Evolutionary conservation across 2,888 invertebrate genomes (phyloP).

Genomic region (Thereva unica): DNA sequence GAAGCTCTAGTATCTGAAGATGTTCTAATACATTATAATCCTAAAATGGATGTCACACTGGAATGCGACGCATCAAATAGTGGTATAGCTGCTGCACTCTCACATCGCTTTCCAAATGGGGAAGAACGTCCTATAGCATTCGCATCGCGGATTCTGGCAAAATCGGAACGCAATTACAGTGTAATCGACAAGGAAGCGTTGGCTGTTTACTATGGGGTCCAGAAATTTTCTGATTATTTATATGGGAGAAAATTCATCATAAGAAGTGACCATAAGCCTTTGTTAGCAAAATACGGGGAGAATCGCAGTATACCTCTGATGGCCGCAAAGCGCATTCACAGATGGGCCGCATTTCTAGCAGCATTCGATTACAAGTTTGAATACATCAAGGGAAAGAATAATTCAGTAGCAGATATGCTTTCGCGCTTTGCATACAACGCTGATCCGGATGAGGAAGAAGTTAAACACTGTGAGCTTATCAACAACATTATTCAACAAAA

Average conservation of each 20-base stretch:
- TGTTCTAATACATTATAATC: constrained; percentile 46
- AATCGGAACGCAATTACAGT: constrained; percentile 47
- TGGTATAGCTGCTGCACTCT: constrained; percentile 50
- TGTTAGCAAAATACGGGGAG: constrained; percentile 47
- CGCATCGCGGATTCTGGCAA: constrained; percentile 49
- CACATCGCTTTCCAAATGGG: constrained; percentile 49
- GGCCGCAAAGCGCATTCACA: too few species aligned
- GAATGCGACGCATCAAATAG: constrained; percentile 46
- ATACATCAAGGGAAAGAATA: background rate
- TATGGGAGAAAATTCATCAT: constrained; percentile 52
- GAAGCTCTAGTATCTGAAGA: constrained; percentile 44
- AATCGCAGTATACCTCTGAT: constrained; percentile 45
- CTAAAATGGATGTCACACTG: constrained; percentile 45
- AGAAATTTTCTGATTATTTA: constrained; percentile 54
- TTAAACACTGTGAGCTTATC: background rate
- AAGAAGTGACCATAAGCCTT: constrained; percentile 51
- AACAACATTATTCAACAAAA: background rate
- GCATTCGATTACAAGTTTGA: background rate
- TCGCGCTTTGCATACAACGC: background rate
- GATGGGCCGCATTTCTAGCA: constrained; percentile 29
- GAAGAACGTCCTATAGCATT: constrained; percentile 52
- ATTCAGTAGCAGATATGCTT: background rate
- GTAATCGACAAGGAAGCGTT: constrained; percentile 49
- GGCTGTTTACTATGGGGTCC: constrained; percentile 51
- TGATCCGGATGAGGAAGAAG: background rate